Conservation (phyloP, 2,113 vertebrate species). For the Caloenas nicobarica region DNA sequence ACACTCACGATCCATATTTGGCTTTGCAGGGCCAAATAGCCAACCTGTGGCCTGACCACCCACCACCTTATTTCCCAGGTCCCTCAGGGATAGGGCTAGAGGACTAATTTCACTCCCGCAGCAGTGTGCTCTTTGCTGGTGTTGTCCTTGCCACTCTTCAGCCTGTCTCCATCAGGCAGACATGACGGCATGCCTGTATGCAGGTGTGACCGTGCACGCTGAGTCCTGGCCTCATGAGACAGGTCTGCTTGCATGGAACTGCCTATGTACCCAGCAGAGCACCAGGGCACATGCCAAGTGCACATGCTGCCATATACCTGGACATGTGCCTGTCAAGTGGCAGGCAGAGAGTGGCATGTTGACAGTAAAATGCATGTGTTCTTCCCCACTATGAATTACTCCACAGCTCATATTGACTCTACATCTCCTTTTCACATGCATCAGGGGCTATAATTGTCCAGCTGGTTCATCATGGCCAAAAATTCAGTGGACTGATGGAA, state of each 20-base stretch:
- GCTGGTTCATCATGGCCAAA: neutral
- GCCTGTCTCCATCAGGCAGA: neutral
- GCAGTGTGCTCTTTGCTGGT: neutral
- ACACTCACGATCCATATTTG: neutral
- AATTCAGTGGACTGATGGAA: neutral
- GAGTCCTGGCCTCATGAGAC: neutral
- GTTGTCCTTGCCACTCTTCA: neutral
- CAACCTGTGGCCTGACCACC: neutral
- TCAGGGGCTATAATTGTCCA: neutral
- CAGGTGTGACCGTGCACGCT: accelerated
- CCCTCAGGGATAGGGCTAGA: neutral
- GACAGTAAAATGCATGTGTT: neutral
- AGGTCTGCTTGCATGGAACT: neutral
- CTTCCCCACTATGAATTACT: neutral
- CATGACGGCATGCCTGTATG: accelerated
- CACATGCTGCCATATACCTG: neutral
- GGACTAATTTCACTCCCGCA: neutral
- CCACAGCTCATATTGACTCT: neutral
- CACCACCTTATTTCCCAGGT: neutral
- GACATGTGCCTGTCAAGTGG: accelerated
- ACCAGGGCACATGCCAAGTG: accelerated
- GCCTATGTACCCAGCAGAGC: neutral
- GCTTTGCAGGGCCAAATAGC: neutral
- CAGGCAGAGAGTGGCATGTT: neutral
- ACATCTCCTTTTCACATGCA: neutral